Evolutionary conservation across 2,888 invertebrate species (phyloP).

Genomic region (Drosophila merina): DNA sequence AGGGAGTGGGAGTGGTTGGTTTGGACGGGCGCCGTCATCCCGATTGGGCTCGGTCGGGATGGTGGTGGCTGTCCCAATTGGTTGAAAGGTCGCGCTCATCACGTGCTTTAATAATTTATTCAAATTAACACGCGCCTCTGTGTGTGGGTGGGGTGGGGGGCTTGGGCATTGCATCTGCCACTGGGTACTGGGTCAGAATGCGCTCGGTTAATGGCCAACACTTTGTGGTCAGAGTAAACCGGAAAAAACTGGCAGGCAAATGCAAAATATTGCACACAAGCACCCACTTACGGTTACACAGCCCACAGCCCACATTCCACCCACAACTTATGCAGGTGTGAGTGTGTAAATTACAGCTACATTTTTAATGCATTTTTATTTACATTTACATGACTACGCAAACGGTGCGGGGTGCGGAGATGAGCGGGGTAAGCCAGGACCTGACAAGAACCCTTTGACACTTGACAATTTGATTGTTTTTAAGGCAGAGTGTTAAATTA

Average conservation of each 20-base stretch:
- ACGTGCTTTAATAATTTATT: conserved; percentile 81
- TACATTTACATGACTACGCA: conserved; percentile 50
- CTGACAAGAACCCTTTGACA: conserved; percentile 67
- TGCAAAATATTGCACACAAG: conserved; percentile 48
- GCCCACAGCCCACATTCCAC: not conserved
- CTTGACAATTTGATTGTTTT: conserved; percentile 78
- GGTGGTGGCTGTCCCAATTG: conserved; percentile 29
- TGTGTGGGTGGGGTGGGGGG: conserved; percentile 31
- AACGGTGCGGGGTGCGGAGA: conserved; percentile 6
- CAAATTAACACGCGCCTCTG: conserved; percentile 79
- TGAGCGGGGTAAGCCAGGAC: conserved; percentile 22
- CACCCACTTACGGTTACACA: conserved; percentile 31
- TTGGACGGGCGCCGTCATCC: not conserved
- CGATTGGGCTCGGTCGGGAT: conserved; percentile 6
- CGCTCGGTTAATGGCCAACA: conserved; percentile 66
- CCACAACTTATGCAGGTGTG: conserved; percentile 12
- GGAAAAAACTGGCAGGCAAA: conserved; percentile 46
- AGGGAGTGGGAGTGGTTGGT: not conserved
- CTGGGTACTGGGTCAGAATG: conserved; percentile 40
- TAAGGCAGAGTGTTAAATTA: conserved; percentile 74
- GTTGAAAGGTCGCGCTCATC: conserved; percentile 77
- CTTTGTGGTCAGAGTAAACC: conserved; percentile 69
- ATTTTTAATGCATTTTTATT: conserved; percentile 76
- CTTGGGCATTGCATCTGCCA: conserved; percentile 2
- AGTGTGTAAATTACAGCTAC: conserved; percentile 57